Evolutionary conservation across 1,140 invertebrate species (phyloP), one percentile per base, ranked within the genome.

Genomic region (Cheumatopsyche charites): DNA sequence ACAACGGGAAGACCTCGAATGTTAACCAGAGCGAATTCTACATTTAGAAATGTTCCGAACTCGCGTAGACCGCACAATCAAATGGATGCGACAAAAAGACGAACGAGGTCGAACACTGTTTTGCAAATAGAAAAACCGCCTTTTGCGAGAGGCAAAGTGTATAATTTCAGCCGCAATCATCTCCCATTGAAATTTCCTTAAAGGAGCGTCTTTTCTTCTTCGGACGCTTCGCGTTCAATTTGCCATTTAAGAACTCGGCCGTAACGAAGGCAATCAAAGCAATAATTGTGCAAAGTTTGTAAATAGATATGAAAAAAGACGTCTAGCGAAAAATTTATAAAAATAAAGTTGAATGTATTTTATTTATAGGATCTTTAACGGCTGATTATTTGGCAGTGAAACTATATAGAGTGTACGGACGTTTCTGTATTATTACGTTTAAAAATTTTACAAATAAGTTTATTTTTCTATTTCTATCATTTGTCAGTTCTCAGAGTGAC

Each of bases 261-360:
- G n/a, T 52, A 52, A 52, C 19, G 47, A 52, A 52, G 15, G 0
- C 47, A 52, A 52, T 52, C 47, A 52, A 52, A 17, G 19, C 19
- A 19, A 19, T 17, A 17, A 52, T 17, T 9, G 19, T 1, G 29
- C 3, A 36, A 36, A 36, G n/a, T n/a, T n/a, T n/a, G n/a, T n/a
- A n/a, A n/a, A n/a, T n/a, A n/a, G n/a, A n/a, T n/a, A n/a, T n/a
- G n/a, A n/a, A n/a, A n/a, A n/a, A n/a, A n/a, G n/a, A n/a, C n/a
- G n/a, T n/a, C n/a, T n/a, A n/a, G n/a, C n/a, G n/a, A n/a, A n/a
- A n/a, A n/a, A n/a, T n/a, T n/a, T n/a, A n/a, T n/a, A n/a, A n/a
- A n/a, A n/a, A n/a, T n/a, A n/a, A n/a, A n/a, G n/a, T n/a, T n/a
- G n/a, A n/a, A n/a, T n/a, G n/a, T n/a, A n/a, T n/a, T n/a, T n/a